Evolutionary conservation across 2,797 vertebrate genomes (phyloP).

Genomic region (Microtus obscurus): DNA sequence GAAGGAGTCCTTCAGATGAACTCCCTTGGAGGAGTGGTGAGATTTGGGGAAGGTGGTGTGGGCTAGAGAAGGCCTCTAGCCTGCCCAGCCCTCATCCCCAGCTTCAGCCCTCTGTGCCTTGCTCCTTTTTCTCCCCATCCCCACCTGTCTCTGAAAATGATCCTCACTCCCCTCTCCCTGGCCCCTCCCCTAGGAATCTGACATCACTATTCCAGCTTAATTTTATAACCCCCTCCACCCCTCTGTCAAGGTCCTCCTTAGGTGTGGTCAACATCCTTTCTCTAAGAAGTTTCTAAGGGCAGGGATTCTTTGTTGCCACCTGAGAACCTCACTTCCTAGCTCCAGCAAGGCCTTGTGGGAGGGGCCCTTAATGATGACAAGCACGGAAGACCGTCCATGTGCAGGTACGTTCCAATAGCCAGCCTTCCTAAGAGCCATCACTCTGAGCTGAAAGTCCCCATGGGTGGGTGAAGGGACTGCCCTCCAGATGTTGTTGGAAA

Average conservation of each 20-base stretch:
- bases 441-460: neutral
- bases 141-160: neutral
- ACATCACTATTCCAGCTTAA: neutral
- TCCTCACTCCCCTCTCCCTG: neutral
- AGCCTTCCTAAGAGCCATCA: neutral
- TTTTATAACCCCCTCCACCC: neutral
- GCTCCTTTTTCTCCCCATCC: neutral
- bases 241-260: neutral
- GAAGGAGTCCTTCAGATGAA: neutral
- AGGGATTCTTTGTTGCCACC: neutral
- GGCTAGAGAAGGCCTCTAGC: neutral
- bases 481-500: constrained; percentile 82
- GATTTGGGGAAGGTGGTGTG: neutral
- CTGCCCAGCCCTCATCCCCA: neutral
- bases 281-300: constrained; percentile 44
- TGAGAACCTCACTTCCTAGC: neutral
- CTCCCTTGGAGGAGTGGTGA: neutral
- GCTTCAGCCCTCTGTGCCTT: neutral
- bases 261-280: neutral
- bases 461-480: constrained; percentile 5
- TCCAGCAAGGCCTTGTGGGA: neutral
- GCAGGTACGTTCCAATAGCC: neutral
- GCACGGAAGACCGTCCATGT: neutral
- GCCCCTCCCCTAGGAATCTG: constrained; percentile 21
- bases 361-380: neutral